phyloP scores from a whole-genome alignment of 2,113 vertebrate genomes.

The Typhlomys cinereus region DNA sequence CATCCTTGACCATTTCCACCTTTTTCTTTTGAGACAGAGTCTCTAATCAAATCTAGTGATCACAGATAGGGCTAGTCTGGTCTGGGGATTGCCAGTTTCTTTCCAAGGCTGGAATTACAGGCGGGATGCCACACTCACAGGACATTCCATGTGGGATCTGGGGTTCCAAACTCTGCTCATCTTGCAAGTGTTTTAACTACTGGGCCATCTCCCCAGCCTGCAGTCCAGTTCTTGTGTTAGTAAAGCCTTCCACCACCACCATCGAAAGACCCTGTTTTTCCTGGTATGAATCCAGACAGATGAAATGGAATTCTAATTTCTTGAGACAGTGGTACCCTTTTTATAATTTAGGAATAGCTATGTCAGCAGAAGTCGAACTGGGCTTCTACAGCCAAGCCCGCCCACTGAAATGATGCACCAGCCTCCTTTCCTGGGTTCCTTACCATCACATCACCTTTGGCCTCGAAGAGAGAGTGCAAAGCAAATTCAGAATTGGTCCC shows the following conservation, averaged over 20 bases:
- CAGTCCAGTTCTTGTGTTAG: not conserved
- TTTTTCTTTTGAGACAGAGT: too few relatives aligned
- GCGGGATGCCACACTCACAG: too few relatives aligned
- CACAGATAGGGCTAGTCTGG: too few relatives aligned
- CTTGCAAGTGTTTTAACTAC: too few relatives aligned
- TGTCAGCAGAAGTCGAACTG: not conserved
- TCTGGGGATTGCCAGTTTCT: too few relatives aligned
- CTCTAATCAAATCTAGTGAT: too few relatives aligned
- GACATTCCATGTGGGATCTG: too few relatives aligned
- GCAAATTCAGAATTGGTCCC: constrained; percentile 93
- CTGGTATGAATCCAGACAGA: not conserved
- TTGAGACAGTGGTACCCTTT: not conserved
- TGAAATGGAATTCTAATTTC: constrained; percentile 12
- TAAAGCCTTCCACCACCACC: not conserved
- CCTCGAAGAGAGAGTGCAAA: constrained; percentile 92
- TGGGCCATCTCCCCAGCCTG: not conserved
- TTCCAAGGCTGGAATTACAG: too few relatives aligned
- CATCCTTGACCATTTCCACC: too few relatives aligned
- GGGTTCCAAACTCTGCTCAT: too few relatives aligned
- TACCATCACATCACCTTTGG: constrained; percentile 92
- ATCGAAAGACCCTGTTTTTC: not conserved
- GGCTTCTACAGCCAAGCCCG: not conserved
- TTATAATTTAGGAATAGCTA: not conserved
- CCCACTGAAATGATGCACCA: not conserved
- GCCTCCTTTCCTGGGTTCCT: constrained; percentile 54